These are phyloP conservation scores for Hirtodrosophila alboralis DNA, from an alignment of 2,888 invertebrate species.

Conservation along the genomic window DNA sequence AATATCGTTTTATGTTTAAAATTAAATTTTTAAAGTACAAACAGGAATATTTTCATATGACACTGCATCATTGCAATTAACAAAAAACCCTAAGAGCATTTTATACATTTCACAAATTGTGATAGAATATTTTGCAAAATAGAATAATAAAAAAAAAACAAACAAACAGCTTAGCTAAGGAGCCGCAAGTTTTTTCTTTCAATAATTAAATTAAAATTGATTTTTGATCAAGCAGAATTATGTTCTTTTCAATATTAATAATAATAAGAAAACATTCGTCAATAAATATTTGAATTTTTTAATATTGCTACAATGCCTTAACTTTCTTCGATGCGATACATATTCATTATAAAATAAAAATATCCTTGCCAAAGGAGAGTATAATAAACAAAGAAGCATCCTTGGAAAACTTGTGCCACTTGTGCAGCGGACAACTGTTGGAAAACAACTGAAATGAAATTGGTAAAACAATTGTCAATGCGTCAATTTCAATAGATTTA, in stretches of 20 bases:
- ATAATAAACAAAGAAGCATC: constrained; percentile 7
- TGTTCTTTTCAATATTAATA: no score
- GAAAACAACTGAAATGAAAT: constrained; percentile 62
- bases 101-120: constrained; percentile 3
- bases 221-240: no score
- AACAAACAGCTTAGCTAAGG: no score
- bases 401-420: constrained; percentile 33
- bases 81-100: not conserved
- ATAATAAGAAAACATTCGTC: no score
- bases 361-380: not conserved
- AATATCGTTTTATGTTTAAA: constrained; percentile 29
- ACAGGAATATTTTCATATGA: not conserved
- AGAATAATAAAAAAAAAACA: constrained; percentile 4
- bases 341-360: not conserved
- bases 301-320: no score
- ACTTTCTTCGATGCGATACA: not conserved
- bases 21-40: constrained; percentile 22
- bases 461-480: constrained; percentile 76
- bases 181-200: no score
- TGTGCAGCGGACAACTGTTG: constrained; percentile 46
- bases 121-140: not conserved
- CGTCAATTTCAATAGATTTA: constrained; percentile 72
- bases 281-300: no score
- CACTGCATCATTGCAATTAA: constrained; percentile 18
- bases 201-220: no score